Evolutionary conservation across 2,113 vertebrate species (phyloP), one percentile per base, ranked within the genome.

Genomic region (Sarotherodon lohbergeri): DNA sequence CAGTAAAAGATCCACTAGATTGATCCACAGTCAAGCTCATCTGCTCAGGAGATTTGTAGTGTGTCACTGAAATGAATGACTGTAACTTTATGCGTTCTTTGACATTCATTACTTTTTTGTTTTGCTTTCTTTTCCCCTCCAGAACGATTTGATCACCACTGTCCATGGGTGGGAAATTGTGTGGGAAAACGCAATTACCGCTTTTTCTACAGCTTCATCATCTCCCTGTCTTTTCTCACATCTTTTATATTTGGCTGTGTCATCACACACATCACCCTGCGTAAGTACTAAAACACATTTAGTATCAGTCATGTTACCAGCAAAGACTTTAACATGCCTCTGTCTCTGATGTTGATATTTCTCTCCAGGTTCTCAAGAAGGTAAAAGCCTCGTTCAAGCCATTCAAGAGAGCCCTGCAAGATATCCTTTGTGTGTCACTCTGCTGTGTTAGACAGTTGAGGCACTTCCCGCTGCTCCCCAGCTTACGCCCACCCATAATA

Each of bases 161-260:
- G 98, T 91, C 98, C 98, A 16, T 99, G 98, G 98, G 98, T 99
- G 79, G 98, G 98, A 48, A 99, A 99, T 96, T 99, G 98, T n/a
- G 98, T 99, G 85, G 98, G 98, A 78, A 99, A 96, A 93, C 97
- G 98, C 86, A 99, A 99, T 95, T 99, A 99, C 89, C 97, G 98
- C 88, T 99, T 98, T 96, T 99, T 99, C 96, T 99, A 99, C 9
- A 97, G 97, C 82, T 99, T 99, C 92, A 98, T 99, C 90, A 97
- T 99, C 88, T 99, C 98, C n/a, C 97, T 99, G 86, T 98, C 98
- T 55, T 99, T 99, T 95, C 97, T 99, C 89, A 99, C 98, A 0
- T 97, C 98, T 94, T 99, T 99, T 96, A 99, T 99, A 94, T 98
- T 99, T 52, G 98, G 98, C 82, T 98, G 98, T 1, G 98, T 99